phyloP scores from a whole-genome alignment of 2,113 vertebrate genomes.

The Vulpes lagopus region DNA sequence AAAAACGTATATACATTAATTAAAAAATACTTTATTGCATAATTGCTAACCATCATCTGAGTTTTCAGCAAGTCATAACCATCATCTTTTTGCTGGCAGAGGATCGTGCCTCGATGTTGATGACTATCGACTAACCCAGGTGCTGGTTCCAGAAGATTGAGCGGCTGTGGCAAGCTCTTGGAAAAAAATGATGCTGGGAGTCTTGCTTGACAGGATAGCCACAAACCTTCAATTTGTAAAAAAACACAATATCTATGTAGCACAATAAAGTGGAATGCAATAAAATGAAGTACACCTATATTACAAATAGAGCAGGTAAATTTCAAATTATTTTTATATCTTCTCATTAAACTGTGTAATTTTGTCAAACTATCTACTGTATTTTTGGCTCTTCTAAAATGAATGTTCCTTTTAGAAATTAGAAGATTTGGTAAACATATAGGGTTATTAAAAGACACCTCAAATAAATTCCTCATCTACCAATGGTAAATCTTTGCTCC shows the following conservation, averaged over 20 bases:
- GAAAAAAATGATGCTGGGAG: neutral
- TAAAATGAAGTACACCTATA: neutral
- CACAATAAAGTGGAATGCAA: neutral
- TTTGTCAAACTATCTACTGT: neutral
- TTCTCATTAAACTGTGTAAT: neutral
- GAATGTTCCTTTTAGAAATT: neutral
- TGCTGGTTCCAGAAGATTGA: neutral
- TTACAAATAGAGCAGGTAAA: neutral
- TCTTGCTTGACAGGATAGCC: neutral
- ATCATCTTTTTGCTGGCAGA: neutral
- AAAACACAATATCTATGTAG: neutral
- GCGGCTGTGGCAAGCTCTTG: neutral
- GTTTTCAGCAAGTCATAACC: neutral
- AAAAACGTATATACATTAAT: neutral
- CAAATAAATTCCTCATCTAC: neutral
- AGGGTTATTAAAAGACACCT: neutral
- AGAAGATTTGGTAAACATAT: neutral
- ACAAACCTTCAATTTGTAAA: neutral
- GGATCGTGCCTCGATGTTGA: neutral
- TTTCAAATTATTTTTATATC: neutral
- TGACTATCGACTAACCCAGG: neutral
- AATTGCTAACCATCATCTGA: neutral
- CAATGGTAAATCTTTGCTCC: neutral
- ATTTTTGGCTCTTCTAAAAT: neutral
- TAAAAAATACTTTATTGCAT: neutral